Evolutionary conservation across 2,113 vertebrate species (phyloP), one percentile per base, ranked within the genome.

Genomic region (Plectropomus leopardus): DNA sequence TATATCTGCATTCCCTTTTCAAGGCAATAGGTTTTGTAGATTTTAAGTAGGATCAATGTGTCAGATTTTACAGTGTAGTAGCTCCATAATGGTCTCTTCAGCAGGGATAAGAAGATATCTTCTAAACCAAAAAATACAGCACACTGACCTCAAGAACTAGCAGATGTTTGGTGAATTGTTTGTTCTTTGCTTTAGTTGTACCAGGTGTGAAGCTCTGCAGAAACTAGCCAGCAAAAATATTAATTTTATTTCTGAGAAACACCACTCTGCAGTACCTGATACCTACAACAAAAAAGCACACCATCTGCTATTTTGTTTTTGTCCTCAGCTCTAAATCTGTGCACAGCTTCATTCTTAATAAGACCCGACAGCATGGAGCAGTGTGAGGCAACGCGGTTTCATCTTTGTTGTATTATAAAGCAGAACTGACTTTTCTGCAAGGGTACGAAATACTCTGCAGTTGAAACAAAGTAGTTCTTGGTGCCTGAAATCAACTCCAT

Each of bases 271-370:
- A 72, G 24, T n/a, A 13, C 24, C 36, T 40, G 53, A 32, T 55
- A 72, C 48, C 32, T 64, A 71, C 60, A 66, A 40, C 32, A 89
- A 59, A 73, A 69, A 75, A 55, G 4, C 7, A 44, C 54, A 48
- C 55, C 36, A 78, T 82, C 71, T 83, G 73, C 34, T 68, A 30
- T 68, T 70, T 57, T 51, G 42, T 53, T 72, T 77, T 53, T 23
- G 42, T 65, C 61, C 72, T 10, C 50, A 54, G 48, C 28, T 73
- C 59, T 58, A 69, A 78, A 78, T 82, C 30, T 10, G 63, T 14
- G 48, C 19, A 54, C 13, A 45, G 61, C 24, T 40, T 8, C 0
- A 9, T 16, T 51, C 45, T 42, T 60, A 63, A 76, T 47, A 48
- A 58, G 26, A 32, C 7, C 40, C 24, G 57, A 34, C 64, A 68